These are phyloP conservation scores for Coptodon rendalli DNA, from an alignment of 2,113 vertebrate genomes.

Conservation along the genomic window DNA sequence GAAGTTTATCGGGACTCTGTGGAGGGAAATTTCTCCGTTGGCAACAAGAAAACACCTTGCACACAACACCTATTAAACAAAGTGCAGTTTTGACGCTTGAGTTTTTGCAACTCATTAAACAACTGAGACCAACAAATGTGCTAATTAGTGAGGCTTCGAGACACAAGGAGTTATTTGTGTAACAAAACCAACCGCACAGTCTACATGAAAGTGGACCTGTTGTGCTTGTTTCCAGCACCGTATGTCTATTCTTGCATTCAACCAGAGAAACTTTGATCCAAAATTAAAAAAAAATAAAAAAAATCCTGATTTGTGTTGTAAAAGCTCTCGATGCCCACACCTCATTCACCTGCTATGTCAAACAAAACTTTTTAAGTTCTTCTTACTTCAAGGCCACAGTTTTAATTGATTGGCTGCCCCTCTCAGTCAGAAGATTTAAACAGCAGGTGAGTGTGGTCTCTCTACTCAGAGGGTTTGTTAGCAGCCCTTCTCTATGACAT, in stretches of 20 bases:
- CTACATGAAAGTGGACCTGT: not conserved
- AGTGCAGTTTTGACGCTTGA: not conserved
- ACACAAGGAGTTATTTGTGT: not conserved
- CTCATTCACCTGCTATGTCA: not conserved
- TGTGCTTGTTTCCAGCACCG: fast-evolving
- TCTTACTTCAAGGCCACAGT: not conserved
- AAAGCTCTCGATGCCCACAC: not conserved
- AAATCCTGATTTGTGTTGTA: not conserved
- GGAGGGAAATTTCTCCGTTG: not conserved
- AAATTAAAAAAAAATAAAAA: not conserved
- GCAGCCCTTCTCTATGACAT: not conserved
- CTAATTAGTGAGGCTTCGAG: not conserved
- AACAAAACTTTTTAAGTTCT: not conserved
- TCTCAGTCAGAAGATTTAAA: not conserved
- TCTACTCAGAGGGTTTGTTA: not conserved
- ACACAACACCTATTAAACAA: not conserved
- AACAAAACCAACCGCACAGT: not conserved
- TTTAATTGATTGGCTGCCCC: not conserved
- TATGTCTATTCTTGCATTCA: not conserved
- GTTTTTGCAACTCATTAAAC: not conserved
- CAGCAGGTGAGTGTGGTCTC: not conserved
- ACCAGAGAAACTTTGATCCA: not conserved
- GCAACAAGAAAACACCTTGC: not conserved
- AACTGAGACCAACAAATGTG: not conserved
- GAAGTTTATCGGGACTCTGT: not conserved